Percentiles rank a stretch among this genome's conserved stretches.
These are phyloP conservation scores for Clivina fossor DNA, from an alignment of 2,888 invertebrate genomes.

Conservation along the genomic window DNA sequence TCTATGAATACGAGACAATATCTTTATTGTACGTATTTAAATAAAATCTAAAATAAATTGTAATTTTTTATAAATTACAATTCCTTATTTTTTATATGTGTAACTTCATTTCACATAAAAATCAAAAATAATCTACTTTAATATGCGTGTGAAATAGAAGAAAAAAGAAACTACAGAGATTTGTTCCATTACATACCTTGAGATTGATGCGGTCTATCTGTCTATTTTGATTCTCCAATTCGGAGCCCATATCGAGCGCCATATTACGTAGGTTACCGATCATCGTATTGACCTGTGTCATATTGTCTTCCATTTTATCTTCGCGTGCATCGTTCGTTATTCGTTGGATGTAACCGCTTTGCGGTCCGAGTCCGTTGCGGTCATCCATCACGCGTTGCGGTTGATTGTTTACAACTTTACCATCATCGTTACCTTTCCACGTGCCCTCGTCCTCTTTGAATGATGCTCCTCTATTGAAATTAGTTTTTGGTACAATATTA, in stretches of 20 bases:
- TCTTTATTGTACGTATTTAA: too few relatives aligned
- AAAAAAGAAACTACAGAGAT: too few relatives aligned
- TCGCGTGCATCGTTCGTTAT: conserved; percentile 99
- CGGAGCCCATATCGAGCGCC: conserved; percentile 99
- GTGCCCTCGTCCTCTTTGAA: conserved; percentile 97
- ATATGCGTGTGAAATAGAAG: too few relatives aligned
- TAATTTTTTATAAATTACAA: too few relatives aligned
- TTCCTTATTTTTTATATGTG: too few relatives aligned
- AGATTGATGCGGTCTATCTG: conserved; percentile 97
- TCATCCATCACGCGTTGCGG: conserved; percentile 94
- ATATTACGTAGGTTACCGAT: conserved; percentile 98
- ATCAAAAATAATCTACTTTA: too few relatives aligned
- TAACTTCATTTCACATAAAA: too few relatives aligned
- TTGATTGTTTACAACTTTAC: conserved; percentile 95
- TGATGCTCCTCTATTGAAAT: conserved; percentile 77
- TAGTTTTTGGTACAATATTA: too few relatives aligned
- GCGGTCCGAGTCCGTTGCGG: conserved; percentile 86
- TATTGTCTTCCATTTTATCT: conserved; percentile 99
- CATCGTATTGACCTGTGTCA: conserved; percentile 97
- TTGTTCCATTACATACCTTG: conserved; percentile 73
- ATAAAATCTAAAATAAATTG: too few relatives aligned
- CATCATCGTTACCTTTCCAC: conserved; percentile 99
- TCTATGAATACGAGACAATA: too few relatives aligned
- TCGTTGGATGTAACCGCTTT: conserved; percentile 93
- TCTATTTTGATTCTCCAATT: conserved; percentile 95